These are phyloP conservation scores for Eupithecia subfuscata DNA, from an alignment of 2,888 invertebrate genomes.

Conservation along the genomic window DNA sequence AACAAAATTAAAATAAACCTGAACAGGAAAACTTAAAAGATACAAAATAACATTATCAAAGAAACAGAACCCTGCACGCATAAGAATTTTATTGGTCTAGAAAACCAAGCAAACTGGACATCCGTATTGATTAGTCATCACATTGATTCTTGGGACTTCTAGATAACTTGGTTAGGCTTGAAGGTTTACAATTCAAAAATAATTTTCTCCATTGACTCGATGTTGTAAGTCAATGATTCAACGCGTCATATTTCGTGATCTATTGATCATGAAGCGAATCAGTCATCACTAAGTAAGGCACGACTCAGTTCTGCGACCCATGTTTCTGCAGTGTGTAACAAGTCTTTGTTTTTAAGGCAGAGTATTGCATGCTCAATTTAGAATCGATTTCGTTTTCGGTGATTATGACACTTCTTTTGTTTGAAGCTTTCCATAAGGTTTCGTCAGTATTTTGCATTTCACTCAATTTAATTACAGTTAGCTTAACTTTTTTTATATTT, in stretches of 20 bases:
- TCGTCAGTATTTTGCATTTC: not conserved
- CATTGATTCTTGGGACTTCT: not conserved
- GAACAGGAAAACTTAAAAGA: not conserved
- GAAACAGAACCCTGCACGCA: not conserved
- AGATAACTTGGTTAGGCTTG: not conserved
- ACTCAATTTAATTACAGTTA: not conserved
- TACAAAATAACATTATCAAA: not conserved
- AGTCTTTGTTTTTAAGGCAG: constrained; percentile 16
- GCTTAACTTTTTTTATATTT: not conserved
- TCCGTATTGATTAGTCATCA: not conserved
- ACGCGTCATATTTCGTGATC: constrained; percentile 42
- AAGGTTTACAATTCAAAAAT: constrained; percentile 1
- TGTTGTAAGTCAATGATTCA: constrained; percentile 27
- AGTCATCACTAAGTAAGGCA: constrained; percentile 38
- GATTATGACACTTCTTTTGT: not conserved
- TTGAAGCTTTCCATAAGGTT: not conserved
- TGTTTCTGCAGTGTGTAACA: constrained; percentile 33
- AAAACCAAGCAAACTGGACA: not conserved
- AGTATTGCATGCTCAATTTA: not conserved
- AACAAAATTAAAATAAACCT: not conserved
- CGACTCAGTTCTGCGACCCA: constrained; percentile 37
- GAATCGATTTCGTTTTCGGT: constrained; percentile 1
- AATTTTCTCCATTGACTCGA: constrained; percentile 14
- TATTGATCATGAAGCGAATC: constrained; percentile 34
- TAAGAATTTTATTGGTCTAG: not conserved